Evolutionary conservation across 2,113 vertebrate species (phyloP).

Genomic region (Eretmochelys imbricata): DNA sequence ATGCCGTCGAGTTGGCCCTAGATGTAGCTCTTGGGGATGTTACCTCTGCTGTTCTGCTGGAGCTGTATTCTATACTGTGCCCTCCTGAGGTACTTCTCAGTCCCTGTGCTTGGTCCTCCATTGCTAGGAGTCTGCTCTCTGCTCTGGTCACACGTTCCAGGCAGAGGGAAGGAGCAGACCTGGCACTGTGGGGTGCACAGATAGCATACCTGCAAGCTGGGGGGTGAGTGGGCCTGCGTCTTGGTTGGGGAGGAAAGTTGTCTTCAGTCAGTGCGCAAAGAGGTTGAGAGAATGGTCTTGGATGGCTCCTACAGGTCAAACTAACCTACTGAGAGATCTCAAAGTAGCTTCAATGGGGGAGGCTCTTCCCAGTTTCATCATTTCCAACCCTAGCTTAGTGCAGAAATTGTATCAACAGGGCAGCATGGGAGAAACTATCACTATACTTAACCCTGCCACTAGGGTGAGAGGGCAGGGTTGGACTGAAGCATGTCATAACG

Average conservation of each 20-base stretch:
- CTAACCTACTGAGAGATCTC: background rate
- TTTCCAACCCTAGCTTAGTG: rapidly evolving
- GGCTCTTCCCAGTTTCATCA: background rate
- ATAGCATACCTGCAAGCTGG: background rate
- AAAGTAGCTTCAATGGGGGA: background rate
- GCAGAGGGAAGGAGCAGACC: too few relatives aligned
- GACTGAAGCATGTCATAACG: background rate
- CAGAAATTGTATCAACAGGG: rapidly evolving
- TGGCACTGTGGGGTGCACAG: rapidly evolving
- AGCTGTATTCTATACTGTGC: background rate
- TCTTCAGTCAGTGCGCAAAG: background rate
- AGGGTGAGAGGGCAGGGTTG: background rate
- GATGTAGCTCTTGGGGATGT: too few relatives aligned
- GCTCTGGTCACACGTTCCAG: background rate
- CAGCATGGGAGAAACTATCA: rapidly evolving
- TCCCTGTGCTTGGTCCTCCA: background rate
- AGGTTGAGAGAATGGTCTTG: rapidly evolving
- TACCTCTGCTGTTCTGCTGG: background rate
- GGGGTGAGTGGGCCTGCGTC: rapidly evolving
- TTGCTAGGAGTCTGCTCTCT: too few relatives aligned
- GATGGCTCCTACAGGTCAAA: background rate
- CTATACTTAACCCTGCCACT: background rate
- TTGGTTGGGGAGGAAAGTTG: rapidly evolving
- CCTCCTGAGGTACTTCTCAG: too few relatives aligned
- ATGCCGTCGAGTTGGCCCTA: rapidly evolving